Base-by-base conservation (phyloP, 2,113 vertebrate genomes). In the Glaucomys volans region DNA sequence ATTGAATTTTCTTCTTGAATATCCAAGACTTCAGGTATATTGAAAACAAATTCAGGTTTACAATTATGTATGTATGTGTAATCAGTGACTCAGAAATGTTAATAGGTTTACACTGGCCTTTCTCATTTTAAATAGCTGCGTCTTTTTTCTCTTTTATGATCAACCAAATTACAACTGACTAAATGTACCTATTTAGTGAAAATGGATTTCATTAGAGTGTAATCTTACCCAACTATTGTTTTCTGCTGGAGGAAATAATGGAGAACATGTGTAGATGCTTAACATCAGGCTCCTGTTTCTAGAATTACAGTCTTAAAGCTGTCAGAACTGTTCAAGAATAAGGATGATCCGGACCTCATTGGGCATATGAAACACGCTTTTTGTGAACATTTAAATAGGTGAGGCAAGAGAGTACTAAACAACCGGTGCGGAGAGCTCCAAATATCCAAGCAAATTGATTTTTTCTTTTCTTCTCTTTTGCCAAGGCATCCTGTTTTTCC, bases 241-340 rank as follows among this genome's bases (percentile, higher is more conserved):
- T 98, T 98, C 98, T 98, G 98, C 98, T 97, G 95, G 98, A 98
- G 96, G 87, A 97, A 98, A 98, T 98, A 98, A 98, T 98, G 94
- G 93, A 74, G 97, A 98, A 98, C 99, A 98, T 97, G 95, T 98
- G 98, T 96, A 92, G 93, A 98, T 98, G 83, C 95, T 98, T 98
- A 98, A 95, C 88, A 98, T 98, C 97, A 98, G 84, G 98, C 98
- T 99, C 98, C 98, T 98, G 98, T 98, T 98, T 98, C 98, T 98
- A 98, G 98, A 98, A 98, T 98, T 98, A 98, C 98, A 97, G 96
- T 97, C 98, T 98, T 98, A 98, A 98, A 98, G 97, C 96, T 98
- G 98, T 98, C 98, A 98, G 96, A 98, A 98, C 92, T 74, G 94
- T 97, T 98, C 81, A 96, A 59, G 93, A 98, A 97, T 95, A 96